phyloP scores from a whole-genome alignment of 2,113 vertebrate species.

The Solenodon paradoxus region DNA sequence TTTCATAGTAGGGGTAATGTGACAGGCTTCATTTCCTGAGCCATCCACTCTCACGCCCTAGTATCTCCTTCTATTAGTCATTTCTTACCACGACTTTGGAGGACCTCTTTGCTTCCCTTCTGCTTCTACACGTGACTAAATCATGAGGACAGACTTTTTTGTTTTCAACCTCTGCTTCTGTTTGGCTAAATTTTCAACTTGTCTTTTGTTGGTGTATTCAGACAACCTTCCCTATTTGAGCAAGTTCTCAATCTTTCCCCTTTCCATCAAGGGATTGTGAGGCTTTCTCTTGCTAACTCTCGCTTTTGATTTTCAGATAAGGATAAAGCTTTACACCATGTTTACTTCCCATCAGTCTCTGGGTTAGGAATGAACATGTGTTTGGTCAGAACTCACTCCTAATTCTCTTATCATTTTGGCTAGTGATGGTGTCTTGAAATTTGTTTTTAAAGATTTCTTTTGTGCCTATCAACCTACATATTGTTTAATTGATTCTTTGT shows the following conservation, averaged over 20 bases:
- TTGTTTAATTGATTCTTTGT: not conserved
- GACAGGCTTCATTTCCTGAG: not conserved
- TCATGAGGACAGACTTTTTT: not conserved
- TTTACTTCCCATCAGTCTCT: not conserved
- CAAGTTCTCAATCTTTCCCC: not conserved
- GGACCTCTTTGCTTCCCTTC: not conserved
- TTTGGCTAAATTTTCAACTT: not conserved
- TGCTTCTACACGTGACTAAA: not conserved
- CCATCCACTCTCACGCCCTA: not conserved
- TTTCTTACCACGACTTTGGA: not conserved
- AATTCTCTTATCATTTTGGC: not conserved
- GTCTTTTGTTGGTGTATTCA: not conserved
- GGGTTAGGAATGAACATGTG: not conserved
- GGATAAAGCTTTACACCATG: not conserved
- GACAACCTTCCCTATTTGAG: not conserved
- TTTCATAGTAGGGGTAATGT: not conserved
- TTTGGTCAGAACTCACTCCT: not conserved
- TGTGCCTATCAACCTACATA: not conserved
- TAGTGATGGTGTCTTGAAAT: not conserved
- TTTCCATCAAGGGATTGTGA: not conserved
- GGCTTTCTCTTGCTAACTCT: not conserved
- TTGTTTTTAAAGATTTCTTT: not conserved
- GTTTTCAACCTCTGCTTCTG: not conserved
- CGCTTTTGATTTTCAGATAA: not conserved
- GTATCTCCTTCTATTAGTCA: not conserved